Conservation (phyloP, 2,113 vertebrate genomes). For the Sisor rabdophorus region DNA sequence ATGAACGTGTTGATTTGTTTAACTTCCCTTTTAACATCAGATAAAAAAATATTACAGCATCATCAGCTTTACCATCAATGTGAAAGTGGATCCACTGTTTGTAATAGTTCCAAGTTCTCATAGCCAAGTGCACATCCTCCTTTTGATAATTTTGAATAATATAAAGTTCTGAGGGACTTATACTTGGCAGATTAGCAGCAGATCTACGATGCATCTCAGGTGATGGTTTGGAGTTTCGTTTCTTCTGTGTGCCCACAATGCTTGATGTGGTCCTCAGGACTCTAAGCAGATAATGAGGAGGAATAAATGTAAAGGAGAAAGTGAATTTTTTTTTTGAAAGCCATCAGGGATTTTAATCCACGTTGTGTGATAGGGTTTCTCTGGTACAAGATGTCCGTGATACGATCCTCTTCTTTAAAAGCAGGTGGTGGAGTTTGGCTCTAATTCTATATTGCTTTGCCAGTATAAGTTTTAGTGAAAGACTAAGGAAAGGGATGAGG, state of each 20-base stretch:
- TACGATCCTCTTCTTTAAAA: conserved; percentile 10
- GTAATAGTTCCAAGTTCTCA: conserved; percentile 56
- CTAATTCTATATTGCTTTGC: conserved; percentile 9
- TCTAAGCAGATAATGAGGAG: conserved; percentile 56
- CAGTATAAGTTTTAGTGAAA: conserved; percentile 12
- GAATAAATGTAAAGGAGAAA: conserved; percentile 52
- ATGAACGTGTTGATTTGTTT: conserved; percentile 3
- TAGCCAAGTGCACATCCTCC: conserved; percentile 28
- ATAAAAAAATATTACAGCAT: conserved; percentile 34
- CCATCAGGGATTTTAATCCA: conserved; percentile 57
- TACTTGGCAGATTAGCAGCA: conserved; percentile 46
- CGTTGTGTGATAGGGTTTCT: conserved; percentile 18
- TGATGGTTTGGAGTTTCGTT: conserved; percentile 41
- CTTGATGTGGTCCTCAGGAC: conserved; percentile 54
- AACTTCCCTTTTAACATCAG: background rate
- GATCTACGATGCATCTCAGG: conserved; percentile 50
- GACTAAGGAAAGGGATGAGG: conserved; percentile 41
- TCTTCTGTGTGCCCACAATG: conserved; percentile 48
- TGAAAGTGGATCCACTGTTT: conserved; percentile 52
- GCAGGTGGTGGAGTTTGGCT: conserved; percentile 54
- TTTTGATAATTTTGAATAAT: conserved; percentile 27
- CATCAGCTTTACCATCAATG: conserved; percentile 36
- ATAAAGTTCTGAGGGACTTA: conserved; percentile 39
- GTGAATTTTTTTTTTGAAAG: conserved; percentile 52
- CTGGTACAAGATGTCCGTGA: background rate